These are phyloP conservation scores for Cancer borealis DNA, from an alignment of 2,888 invertebrate genomes.

Conservation along the genomic window DNA sequence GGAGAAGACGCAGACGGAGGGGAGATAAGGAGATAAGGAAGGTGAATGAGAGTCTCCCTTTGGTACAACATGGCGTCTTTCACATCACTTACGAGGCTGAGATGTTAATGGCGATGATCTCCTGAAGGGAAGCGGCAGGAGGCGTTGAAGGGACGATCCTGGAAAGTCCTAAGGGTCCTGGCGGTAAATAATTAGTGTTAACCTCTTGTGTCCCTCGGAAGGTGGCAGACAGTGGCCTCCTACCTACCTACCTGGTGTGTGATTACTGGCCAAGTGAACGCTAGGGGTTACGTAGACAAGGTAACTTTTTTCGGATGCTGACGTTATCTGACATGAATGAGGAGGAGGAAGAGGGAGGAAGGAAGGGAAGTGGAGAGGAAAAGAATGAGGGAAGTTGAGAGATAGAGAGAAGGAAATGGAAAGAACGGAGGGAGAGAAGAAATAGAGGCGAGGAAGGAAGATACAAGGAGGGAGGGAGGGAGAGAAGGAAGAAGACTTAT, in stretches of 20 bases:
- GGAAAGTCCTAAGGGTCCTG: background rate
- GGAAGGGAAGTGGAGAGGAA: background rate
- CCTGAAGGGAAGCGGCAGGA: background rate
- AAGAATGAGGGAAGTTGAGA: background rate
- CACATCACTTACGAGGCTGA: background rate
- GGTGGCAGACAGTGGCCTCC: background rate
- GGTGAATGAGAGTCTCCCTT: background rate
- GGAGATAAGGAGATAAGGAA: background rate
- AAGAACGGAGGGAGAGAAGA: background rate
- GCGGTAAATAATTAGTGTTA: conserved; percentile 6
- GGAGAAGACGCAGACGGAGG: conserved; percentile 7
- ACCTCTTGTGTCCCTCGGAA: background rate
- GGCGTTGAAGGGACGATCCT: background rate
- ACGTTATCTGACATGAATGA: background rate
- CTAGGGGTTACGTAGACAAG: background rate
- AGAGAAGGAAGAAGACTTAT: background rate
- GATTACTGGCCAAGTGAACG: background rate
- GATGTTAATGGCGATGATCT: background rate
- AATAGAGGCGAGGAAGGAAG: background rate
- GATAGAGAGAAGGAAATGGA: background rate
- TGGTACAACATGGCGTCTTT: background rate
- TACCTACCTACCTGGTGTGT: background rate
- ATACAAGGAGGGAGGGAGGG: background rate
- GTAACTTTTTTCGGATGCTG: background rate
- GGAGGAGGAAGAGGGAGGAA: background rate